Evolutionary conservation across 2,888 invertebrate species (phyloP).

Genomic region (Parnassius mnemosyne): DNA sequence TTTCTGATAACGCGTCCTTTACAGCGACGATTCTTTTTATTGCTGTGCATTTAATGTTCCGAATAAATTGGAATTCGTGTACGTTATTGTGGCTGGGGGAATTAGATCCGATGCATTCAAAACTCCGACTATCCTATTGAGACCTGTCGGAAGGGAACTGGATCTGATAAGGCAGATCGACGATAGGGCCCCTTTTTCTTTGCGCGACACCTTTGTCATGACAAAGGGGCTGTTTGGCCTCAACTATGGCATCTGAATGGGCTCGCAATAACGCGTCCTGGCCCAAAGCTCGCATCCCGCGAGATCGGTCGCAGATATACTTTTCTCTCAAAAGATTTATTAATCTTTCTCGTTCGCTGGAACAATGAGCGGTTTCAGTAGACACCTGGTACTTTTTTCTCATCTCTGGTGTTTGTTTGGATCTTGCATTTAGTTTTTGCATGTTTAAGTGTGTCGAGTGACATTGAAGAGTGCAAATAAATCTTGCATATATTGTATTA

Average conservation of each 20-base stretch:
- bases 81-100: conserved; percentile 71
- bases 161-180: conserved; percentile 79
- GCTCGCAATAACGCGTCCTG: conserved; percentile 77
- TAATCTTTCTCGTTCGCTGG: conserved; percentile 74
- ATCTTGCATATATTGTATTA: conserved; percentile 39
- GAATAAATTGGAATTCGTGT: conserved; percentile 68
- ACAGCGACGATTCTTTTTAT: conserved; percentile 47
- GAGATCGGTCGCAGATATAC: conserved; percentile 77
- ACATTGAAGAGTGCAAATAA: conserved; percentile 51
- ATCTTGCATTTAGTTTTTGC: conserved; percentile 64
- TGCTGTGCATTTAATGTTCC: conserved; percentile 53
- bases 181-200: conserved; percentile 79
- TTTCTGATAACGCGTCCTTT: conserved; percentile 53
- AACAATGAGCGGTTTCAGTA: conserved; percentile 75
- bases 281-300: conserved; percentile 72
- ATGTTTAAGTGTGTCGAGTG: conserved; percentile 57
- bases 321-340: conserved; percentile 75
- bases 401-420: conserved; percentile 60
- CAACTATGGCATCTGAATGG: conserved; percentile 78
- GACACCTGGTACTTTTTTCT: conserved; percentile 77
- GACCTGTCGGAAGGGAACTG: conserved; percentile 77
- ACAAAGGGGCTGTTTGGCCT: conserved; percentile 78
- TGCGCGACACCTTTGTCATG: conserved; percentile 79
- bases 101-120: conserved; percentile 77
- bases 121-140: conserved; percentile 74